Percentiles rank a stretch among this genome's conserved stretches.
phyloP scores from a whole-genome alignment of 1,140 invertebrate genomes.

The Ceratitis capitata region DNA sequence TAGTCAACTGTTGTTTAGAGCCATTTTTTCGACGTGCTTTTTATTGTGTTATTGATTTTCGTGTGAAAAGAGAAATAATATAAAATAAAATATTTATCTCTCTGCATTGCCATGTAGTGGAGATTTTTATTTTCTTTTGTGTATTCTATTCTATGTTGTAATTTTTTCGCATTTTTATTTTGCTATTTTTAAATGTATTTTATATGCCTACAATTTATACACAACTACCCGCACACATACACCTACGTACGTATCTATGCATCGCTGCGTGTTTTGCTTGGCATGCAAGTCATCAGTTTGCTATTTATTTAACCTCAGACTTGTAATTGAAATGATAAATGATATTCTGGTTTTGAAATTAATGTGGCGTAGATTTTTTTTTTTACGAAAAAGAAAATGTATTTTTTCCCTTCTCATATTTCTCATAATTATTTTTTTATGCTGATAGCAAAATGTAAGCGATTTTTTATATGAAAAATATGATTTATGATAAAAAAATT shows the following conservation, averaged over 20 bases:
- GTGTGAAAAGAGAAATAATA: background rate
- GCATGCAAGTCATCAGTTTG: slow-evolving; percentile 18
- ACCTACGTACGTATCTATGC: no score
- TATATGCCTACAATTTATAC: background rate
- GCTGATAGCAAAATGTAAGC: no score
- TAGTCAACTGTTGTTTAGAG: background rate
- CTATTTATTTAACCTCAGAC: slow-evolving; percentile 18
- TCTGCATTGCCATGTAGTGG: background rate
- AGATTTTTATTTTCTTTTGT: background rate
- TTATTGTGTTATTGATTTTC: background rate
- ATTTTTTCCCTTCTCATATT: no score
- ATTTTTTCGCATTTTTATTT: background rate
- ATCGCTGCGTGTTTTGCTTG: background rate
- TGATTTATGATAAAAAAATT: no score
- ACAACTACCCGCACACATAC: background rate
- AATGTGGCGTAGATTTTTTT: background rate
- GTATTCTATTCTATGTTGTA: background rate
- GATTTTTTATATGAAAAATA: no score
- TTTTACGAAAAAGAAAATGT: no score
- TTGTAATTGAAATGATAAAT: slow-evolving; percentile 32
- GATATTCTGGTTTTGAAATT: slow-evolving; percentile 9
- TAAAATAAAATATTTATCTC: background rate
- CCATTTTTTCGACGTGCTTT: background rate
- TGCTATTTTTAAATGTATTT: background rate
- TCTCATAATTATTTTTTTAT: no score